Conservation (phyloP, 2,797 vertebrate species). For the Cichlasoma orientale region DNA sequence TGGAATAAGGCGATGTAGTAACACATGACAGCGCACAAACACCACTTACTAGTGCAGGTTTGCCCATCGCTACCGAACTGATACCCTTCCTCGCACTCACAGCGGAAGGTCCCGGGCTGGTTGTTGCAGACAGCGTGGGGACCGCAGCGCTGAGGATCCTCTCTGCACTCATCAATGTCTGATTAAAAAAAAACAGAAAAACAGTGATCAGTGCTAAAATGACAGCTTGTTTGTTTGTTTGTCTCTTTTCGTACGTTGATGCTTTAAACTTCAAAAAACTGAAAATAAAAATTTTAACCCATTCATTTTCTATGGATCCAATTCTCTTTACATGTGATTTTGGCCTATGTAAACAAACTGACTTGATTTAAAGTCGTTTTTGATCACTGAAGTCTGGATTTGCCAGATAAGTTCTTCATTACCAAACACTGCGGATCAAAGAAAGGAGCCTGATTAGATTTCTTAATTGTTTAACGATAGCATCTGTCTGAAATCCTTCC, state of each 20-base stretch:
- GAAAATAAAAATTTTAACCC: too few species aligned
- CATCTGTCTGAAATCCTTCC: constrained; percentile 72
- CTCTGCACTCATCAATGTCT: constrained; percentile 95
- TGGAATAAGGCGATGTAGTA: constrained; percentile 1
- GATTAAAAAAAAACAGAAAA: constrained; percentile 24
- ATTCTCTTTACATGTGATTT: background rate
- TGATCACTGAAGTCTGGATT: constrained; percentile 34
- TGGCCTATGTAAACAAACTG: background rate
- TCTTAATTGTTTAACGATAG: constrained; percentile 68
- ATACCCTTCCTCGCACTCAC: constrained; percentile 89
- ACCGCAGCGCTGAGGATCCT: constrained; percentile 84
- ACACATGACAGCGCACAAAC: background rate
- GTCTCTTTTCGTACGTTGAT: too few species aligned
- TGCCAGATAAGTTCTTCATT: constrained; percentile 33
- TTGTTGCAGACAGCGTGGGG: constrained; percentile 88
- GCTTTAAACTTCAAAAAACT: too few species aligned
- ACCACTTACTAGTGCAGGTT: constrained; percentile 87
- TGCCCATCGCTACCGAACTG: constrained; percentile 84
- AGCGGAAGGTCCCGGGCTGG: constrained; percentile 93
- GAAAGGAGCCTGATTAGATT: constrained; percentile 41
- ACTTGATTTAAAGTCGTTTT: background rate
- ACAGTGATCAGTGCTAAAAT: constrained; percentile 26
- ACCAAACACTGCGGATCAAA: constrained; percentile 50
- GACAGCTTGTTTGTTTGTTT: background rate
- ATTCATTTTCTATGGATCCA: background rate